Percentiles rank a stretch among this genome's conserved stretches.
phyloP scores from a whole-genome alignment of 1,140 invertebrate genomes.

The Nephila pilipes region DNA sequence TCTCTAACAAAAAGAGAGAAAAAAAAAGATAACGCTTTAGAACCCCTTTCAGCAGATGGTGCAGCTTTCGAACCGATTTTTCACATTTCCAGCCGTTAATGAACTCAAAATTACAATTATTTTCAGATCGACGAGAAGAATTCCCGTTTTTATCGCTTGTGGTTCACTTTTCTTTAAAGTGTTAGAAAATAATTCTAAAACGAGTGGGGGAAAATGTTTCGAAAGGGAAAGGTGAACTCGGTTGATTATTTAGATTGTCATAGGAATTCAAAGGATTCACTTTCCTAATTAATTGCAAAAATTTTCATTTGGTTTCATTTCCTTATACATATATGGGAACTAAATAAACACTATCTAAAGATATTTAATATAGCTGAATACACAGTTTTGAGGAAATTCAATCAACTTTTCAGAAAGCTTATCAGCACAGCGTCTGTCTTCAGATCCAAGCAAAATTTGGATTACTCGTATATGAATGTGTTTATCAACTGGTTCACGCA shows the following conservation, averaged over 20 bases:
- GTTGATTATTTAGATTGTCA: neutral
- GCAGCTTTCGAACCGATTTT: neutral
- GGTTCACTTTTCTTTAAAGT: neutral
- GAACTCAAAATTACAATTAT: constrained; percentile 37
- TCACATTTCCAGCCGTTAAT: constrained; percentile 39
- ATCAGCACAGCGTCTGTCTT: no score
- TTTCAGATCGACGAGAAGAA: neutral
- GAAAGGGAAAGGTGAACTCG: neutral
- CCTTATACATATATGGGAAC: no score
- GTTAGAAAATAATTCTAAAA: neutral
- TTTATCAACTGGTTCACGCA: no score
- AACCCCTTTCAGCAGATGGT: constrained; percentile 35
- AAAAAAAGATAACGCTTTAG: constrained; percentile 8
- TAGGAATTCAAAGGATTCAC: no score
- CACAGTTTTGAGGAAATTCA: no score
- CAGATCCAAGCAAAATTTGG: no score
- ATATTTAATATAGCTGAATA: no score
- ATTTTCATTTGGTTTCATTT: no score
- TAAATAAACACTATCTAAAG: no score
- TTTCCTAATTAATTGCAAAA: no score
- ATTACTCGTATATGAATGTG: no score
- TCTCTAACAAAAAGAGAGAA: neutral
- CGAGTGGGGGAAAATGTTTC: neutral
- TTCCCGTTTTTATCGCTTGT: neutral
- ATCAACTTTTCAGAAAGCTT: no score